Base-by-base conservation (phyloP, 1,140 invertebrate species). In the Rhagoletis zephyria region DNA sequence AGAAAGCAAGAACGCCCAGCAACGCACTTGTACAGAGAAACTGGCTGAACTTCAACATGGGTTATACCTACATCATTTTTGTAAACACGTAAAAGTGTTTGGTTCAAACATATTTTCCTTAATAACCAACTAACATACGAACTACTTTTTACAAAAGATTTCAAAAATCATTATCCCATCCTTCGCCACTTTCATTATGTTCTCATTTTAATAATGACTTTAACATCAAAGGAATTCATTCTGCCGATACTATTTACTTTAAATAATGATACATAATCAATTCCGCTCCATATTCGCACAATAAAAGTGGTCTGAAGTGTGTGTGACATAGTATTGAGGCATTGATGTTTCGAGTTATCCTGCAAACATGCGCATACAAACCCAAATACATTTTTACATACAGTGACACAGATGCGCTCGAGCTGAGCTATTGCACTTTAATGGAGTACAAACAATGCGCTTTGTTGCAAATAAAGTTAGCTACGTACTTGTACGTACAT, bases 391-490 rank as follows among this genome's bases (percentile, higher is more conserved):
- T 2, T 9, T 48, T 3, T 74, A 42, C 67, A 16, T 56, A 63
- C 12, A 74, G 67, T 74, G 67, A 74, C 67, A 74, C 42, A 74
- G 67, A 45, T 74, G 42, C 42, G 67, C 42, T 48, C 42, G 40
- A 12, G 67, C 16, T 63, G 2, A 7, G 61, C 61, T 14, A 63
- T 16, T 74, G 67, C 67, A 14, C 67, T 74, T 48, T 14, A 12
- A 16, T 16, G 40, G 42, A 74, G 67, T 48, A 14, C 14, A n/a
- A n/a, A 48, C 42, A 74, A 48, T 74, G 40, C 67, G 67, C 67
- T 74, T 74, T 74, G 67, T 74, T 74, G 67, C 67, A 74, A 74
- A 74, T 74, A 42, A 48, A 74, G 67, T 74, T 74, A 74, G 12
- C 67, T 16, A 74, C 67, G 45, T 40, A 65, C 19, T 14, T 70